A percentile compares a stretch with the other conserved stretches of the same genome.
Evolutionary conservation across 2,797 vertebrate genomes (phyloP).

Genomic region (Poecilia wingei): DNA sequence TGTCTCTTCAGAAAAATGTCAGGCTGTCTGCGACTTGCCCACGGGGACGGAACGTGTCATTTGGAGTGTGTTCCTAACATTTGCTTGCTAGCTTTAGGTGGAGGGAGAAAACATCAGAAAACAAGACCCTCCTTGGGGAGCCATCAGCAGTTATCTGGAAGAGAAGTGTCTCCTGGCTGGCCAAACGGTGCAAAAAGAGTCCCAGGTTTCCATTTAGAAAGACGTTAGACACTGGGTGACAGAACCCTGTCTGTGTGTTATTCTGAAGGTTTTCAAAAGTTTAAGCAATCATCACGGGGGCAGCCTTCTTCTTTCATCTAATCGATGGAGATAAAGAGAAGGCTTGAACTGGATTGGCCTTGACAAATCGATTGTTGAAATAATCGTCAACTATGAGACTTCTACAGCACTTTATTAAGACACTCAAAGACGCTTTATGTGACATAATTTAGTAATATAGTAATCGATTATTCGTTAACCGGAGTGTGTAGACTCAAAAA

Average conservation of each 20-base stretch:
- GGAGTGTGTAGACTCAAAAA: too few relatives aligned
- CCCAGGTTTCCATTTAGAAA: not conserved
- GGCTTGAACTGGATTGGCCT: not conserved
- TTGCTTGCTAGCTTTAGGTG: constrained; percentile 73
- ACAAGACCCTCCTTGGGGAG: constrained; percentile 21
- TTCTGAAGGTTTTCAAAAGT: not conserved
- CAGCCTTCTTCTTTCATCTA: constrained; percentile 47
- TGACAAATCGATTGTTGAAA: too few relatives aligned
- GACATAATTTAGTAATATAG: too few relatives aligned
- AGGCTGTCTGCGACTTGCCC: constrained; percentile 68
- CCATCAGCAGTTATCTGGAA: not conserved
- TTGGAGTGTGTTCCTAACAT: constrained; percentile 72
- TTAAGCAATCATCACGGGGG: constrained; percentile 28
- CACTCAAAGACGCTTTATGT: too few relatives aligned
- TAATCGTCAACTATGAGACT: too few relatives aligned
- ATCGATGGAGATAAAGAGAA: constrained; percentile 51
- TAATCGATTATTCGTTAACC: too few relatives aligned
- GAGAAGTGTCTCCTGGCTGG: not conserved
- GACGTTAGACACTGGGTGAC: not conserved
- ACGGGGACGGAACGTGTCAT: constrained; percentile 67
- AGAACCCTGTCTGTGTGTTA: not conserved
- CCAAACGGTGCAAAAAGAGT: not conserved
- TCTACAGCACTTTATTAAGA: too few relatives aligned
- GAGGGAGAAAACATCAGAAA: constrained; percentile 71
- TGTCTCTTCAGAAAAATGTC: constrained; percentile 71